A percentile compares a stretch with the other conserved stretches of the same genome.
These are phyloP conservation scores for Piprites chloris DNA, from an alignment of 2,113 vertebrate genomes.

Conservation along the genomic window DNA sequence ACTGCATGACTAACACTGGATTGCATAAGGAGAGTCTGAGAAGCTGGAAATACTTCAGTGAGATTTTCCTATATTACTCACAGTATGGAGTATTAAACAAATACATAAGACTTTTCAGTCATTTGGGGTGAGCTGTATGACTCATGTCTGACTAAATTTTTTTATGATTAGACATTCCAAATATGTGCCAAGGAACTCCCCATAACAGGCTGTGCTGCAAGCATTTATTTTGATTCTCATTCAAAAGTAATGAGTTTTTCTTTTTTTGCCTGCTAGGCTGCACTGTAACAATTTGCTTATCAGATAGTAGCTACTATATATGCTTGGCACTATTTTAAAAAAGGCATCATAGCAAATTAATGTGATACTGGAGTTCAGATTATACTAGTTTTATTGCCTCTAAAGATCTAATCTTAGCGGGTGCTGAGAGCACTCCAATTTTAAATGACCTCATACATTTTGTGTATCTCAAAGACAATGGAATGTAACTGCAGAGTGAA, in stretches of 20 bases:
- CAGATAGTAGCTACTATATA: not conserved
- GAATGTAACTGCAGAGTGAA: not conserved
- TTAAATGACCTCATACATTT: conserved; percentile 16
- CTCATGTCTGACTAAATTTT: not conserved
- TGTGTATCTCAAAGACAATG: not conserved
- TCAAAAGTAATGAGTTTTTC: conserved; percentile 8
- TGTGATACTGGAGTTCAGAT: not conserved
- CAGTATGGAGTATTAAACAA: not conserved
- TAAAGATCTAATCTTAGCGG: conserved; percentile 26
- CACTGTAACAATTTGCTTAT: not conserved
- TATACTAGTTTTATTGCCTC: conserved; percentile 5
- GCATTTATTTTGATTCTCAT: conserved; percentile 11
- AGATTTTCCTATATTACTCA: conserved; percentile 33
- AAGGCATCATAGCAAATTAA: not conserved
- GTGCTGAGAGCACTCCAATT: not conserved
- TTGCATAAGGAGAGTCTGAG: not conserved
- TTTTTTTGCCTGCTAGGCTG: not conserved
- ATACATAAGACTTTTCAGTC: not conserved
- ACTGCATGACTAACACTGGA: not conserved
- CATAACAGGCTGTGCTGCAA: not conserved
- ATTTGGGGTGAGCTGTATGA: not conserved
- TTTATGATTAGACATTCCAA: not conserved
- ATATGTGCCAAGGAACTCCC: not conserved
- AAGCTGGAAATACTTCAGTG: not conserved
- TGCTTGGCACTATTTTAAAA: not conserved